Percentiles rank a stretch among this genome's conserved stretches.
Evolutionary conservation across 2,797 vertebrate genomes (phyloP).

Genomic region (Danio choprae): DNA sequence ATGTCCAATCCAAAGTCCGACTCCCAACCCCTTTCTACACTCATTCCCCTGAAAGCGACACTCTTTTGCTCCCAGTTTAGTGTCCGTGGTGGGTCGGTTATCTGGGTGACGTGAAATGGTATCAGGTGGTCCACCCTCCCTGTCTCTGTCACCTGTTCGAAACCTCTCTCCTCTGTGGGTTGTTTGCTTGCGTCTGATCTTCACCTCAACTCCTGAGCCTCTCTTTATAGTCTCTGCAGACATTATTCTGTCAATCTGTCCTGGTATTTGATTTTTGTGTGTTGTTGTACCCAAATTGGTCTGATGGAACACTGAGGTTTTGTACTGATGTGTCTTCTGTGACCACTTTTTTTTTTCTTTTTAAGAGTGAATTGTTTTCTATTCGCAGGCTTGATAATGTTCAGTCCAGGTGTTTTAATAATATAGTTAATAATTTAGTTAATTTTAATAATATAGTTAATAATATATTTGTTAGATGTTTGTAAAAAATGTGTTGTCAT

Average conservation of each 20-base stretch:
- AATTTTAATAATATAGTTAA: background rate
- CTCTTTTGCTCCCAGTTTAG: conserved; percentile 62
- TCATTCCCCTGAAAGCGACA: conserved; percentile 43
- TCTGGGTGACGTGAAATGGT: conserved; percentile 68
- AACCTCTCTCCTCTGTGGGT: conserved; percentile 71
- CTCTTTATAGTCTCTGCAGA: conserved; percentile 76
- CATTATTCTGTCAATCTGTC: conserved; percentile 78
- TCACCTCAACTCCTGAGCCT: conserved; percentile 67
- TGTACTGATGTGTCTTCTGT: conserved; percentile 19
- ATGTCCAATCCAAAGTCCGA: conserved; percentile 65
- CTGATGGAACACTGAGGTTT: conserved; percentile 50
- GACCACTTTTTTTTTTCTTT: background rate
- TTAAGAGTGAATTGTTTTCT: background rate
- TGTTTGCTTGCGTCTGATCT: conserved; percentile 82
- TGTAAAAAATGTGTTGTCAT: conserved; percentile 1
- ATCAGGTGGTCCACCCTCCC: conserved; percentile 65
- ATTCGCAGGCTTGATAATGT: conserved; percentile 27
- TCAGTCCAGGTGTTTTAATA: background rate
- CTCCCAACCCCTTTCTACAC: conserved; percentile 48
- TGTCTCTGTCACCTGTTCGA: conserved; percentile 53
- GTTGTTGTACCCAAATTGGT: conserved; percentile 70
- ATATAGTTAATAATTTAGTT: too few species aligned
- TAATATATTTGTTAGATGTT: conserved; percentile 2
- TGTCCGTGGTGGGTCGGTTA: conserved; percentile 69
- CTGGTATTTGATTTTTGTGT: conserved; percentile 68